These are phyloP conservation scores for Syndactyla subalaris DNA, from an alignment of 2,797 vertebrate genomes.

Conservation along the genomic window DNA sequence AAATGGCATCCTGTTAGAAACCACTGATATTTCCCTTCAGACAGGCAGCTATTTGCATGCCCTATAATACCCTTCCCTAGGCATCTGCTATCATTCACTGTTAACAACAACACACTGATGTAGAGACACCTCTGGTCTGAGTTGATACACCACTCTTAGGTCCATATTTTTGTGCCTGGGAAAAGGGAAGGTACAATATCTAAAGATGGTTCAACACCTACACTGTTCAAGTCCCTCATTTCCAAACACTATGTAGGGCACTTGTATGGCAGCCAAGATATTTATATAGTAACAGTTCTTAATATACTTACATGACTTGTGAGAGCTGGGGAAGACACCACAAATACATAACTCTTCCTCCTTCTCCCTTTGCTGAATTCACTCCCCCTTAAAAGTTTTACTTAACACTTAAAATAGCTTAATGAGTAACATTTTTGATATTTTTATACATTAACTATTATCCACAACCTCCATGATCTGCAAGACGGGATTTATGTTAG, in stretches of 20 bases:
- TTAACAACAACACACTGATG: neutral
- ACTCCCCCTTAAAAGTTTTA: conserved; percentile 24
- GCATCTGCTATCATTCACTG: neutral
- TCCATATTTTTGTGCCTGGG: neutral
- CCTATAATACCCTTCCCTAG: neutral
- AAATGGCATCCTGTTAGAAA: neutral
- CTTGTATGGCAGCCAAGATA: conserved; percentile 61
- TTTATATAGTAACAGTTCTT: conserved; percentile 62
- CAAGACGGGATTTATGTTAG: neutral
- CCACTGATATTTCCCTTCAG: neutral
- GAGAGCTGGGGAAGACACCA: conserved; percentile 47
- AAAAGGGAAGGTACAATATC: conserved; percentile 34
- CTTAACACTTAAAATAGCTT: conserved; percentile 22
- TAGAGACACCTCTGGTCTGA: neutral
- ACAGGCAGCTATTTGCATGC: neutral
- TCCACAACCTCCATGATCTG: neutral
- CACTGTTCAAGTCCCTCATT: conserved; percentile 27
- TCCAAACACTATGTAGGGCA: conserved; percentile 53
- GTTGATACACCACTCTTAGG: neutral
- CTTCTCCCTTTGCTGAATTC: conserved; percentile 4
- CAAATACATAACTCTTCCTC: conserved; percentile 8
- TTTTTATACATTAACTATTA: conserved; percentile 25
- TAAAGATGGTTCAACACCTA: conserved; percentile 47
- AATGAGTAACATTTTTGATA: neutral
- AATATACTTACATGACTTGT: conserved; percentile 51